Evolutionary conservation across 2,113 vertebrate genomes (phyloP).

Genomic region (Calonectris borealis): DNA sequence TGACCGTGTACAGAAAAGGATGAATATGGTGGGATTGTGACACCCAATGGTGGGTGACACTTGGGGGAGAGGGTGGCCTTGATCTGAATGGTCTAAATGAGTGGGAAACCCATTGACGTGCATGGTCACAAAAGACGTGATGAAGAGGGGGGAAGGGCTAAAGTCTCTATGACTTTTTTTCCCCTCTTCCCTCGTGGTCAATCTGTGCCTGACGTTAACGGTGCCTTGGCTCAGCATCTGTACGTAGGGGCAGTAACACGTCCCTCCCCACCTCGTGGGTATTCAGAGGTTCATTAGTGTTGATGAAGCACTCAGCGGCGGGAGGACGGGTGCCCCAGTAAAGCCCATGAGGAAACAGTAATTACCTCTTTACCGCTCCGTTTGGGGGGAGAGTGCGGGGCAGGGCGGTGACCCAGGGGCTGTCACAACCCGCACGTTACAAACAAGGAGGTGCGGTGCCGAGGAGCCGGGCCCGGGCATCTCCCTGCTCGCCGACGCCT

Average conservation of each 20-base stretch:
- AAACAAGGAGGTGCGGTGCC: accelerated
- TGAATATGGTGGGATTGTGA: accelerated
- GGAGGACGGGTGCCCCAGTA: neutral
- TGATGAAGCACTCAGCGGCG: neutral
- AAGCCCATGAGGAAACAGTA: accelerated
- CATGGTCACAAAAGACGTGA: accelerated
- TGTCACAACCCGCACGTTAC: accelerated
- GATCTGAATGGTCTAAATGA: accelerated
- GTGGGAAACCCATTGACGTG: accelerated
- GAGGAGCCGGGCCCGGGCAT: accelerated
- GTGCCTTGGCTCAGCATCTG: neutral
- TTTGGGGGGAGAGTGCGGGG: accelerated
- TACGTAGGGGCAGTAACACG: accelerated
- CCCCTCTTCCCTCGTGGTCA: too few species aligned
- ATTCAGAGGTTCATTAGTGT: neutral
- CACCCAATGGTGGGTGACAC: accelerated
- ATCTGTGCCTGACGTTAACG: too few species aligned
- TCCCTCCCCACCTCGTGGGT: accelerated
- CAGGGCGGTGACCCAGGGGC: neutral
- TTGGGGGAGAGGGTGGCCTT: neutral
- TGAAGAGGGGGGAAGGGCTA: accelerated
- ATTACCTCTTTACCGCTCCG: neutral
- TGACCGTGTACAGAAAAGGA: accelerated
- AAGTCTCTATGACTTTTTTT: accelerated
- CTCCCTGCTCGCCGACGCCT: too few species aligned